Evolutionary conservation across 1,140 invertebrate genomes (phyloP).

Genomic region (Drosophila kanapiae): DNA sequence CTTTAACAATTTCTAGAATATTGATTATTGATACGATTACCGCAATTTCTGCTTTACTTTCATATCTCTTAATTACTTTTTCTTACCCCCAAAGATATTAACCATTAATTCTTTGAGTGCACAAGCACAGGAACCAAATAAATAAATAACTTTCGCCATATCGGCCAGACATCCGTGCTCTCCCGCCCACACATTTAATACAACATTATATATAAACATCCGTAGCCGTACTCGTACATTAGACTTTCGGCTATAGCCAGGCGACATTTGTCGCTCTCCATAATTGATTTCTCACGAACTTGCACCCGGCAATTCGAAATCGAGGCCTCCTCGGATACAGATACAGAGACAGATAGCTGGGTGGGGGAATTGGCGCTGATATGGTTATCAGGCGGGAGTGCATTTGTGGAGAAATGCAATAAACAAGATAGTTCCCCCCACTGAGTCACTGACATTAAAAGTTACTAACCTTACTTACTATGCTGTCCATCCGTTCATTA

Average conservation of each 20-base stretch:
- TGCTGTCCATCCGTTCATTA: slow-evolving; percentile 15
- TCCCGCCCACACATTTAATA: slow-evolving; percentile 45
- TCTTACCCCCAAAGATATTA: no score
- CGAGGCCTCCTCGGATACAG: slow-evolving; percentile 24
- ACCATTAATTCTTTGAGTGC: slow-evolving; percentile 4
- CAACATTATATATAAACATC: slow-evolving; percentile 21
- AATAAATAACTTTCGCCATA: slow-evolving; percentile 57
- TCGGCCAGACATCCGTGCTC: slow-evolving; percentile 51
- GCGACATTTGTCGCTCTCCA: slow-evolving; percentile 37
- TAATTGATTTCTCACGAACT: slow-evolving; percentile 75
- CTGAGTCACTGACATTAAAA: slow-evolving; percentile 72
- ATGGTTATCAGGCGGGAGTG: slow-evolving; percentile 43
- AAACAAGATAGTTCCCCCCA: slow-evolving; percentile 55
- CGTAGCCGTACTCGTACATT: background rate
- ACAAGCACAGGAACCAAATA: slow-evolving; percentile 32
- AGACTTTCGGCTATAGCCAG: slow-evolving; percentile 25
- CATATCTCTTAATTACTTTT: no score
- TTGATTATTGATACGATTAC: no score
- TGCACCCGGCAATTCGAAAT: slow-evolving; percentile 33
- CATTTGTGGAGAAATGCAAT: slow-evolving; percentile 41
- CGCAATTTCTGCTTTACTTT: no score
- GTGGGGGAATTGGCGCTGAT: slow-evolving; percentile 14
- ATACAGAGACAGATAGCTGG: background rate
- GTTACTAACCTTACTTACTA: slow-evolving; percentile 64
- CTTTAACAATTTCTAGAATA: no score